Percentiles rank a stretch among this genome's conserved stretches.
Conservation (phyloP, 2,113 vertebrate genomes). For the Dromiciops gliroides region DNA sequence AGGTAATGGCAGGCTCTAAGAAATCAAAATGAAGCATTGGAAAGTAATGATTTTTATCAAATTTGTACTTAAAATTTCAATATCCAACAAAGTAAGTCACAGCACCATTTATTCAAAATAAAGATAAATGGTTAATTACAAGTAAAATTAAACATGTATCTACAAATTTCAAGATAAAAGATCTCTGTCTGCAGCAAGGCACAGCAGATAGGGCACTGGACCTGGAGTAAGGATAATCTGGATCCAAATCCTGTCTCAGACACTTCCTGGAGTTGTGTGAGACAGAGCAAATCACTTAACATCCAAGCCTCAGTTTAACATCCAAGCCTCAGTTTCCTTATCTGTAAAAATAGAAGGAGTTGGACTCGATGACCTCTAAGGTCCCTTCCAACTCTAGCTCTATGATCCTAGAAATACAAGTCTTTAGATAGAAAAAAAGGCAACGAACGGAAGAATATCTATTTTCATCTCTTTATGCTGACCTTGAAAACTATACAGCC, state of each 20-base stretch:
- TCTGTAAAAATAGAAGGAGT: no score
- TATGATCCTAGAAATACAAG: no score
- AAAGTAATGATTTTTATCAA: neutral
- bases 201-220: neutral
- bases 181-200: neutral
- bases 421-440: no score
- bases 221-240: neutral
- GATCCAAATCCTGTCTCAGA: constrained; percentile 48
- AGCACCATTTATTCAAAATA: neutral
- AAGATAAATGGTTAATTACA: neutral
- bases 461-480: no score
- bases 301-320: neutral
- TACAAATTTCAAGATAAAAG: neutral
- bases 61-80: neutral
- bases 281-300: neutral
- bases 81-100: neutral
- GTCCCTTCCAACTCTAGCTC: no score
- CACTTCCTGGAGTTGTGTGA: neutral
- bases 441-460: no score
- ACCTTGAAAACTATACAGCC: no score
- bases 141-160: neutral
- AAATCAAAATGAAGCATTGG: neutral
- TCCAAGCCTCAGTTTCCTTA: no score
- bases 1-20: neutral
- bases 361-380: no score